phyloP scores from a whole-genome alignment of 35 echinoderm and acorn worm genomes.

The Stichopus chloronotus region DNA sequence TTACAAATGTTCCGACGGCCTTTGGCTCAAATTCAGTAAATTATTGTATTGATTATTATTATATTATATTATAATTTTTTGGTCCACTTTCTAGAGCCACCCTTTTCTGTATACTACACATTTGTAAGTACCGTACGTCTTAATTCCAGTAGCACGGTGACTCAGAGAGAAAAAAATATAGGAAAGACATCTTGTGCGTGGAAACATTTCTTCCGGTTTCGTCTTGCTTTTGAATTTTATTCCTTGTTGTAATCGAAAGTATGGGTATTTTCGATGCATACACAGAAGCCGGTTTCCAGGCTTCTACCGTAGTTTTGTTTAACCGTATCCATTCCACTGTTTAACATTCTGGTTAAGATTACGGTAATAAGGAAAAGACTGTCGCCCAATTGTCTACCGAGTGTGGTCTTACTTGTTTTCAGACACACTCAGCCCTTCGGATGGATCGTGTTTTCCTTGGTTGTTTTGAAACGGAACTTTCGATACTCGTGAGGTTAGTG shows the following conservation, averaged over 20 bases:
- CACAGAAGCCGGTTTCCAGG: background rate
- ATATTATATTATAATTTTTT: too few species aligned
- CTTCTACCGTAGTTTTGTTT: conserved; percentile 4
- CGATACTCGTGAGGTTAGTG: conserved; percentile 19
- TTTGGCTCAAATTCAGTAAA: too few species aligned
- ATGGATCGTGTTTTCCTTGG: conserved; percentile 29
- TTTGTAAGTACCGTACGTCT: too few species aligned
- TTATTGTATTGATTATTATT: too few species aligned
- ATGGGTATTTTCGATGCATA: background rate
- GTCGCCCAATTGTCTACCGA: conserved; percentile 44
- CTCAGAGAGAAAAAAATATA: background rate
- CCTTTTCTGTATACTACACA: too few species aligned
- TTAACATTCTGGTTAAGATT: conserved; percentile 28
- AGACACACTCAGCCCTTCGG: background rate
- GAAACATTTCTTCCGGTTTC: conserved; percentile 24
- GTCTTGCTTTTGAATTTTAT: background rate
- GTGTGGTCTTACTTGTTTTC: conserved; percentile 54
- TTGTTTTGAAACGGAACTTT: conserved; percentile 51
- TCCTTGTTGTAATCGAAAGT: conserved; percentile 17
- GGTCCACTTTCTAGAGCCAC: too few species aligned
- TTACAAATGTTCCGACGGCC: too few species aligned
- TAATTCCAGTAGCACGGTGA: too few species aligned
- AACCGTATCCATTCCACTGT: background rate
- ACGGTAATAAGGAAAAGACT: conserved; percentile 39
- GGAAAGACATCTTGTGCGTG: background rate